phyloP scores from a whole-genome alignment of 2,113 vertebrate species.

The Cynoglossus semilaevis region DNA sequence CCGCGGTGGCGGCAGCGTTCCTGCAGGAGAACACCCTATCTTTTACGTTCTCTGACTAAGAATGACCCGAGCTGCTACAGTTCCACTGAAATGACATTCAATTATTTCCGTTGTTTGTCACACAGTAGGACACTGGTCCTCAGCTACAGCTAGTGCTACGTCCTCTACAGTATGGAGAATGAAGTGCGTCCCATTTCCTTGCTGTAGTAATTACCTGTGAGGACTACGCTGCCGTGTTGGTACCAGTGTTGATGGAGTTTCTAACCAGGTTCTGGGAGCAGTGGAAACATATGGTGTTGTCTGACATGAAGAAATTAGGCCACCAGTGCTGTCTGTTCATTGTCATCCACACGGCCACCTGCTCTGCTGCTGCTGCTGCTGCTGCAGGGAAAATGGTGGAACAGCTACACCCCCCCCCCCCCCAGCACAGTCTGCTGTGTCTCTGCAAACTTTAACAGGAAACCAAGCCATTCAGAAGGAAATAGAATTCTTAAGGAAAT shows the following conservation, averaged over 20 bases:
- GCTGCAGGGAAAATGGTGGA: conserved; percentile 45
- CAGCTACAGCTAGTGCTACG: too few species aligned
- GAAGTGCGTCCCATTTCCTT: conserved; percentile 42
- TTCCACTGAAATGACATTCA: too few species aligned
- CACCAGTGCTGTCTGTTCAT: conserved; percentile 79
- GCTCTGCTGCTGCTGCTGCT: conserved; percentile 66
- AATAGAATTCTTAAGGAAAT: conserved; percentile 35
- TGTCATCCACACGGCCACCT: conserved; percentile 77
- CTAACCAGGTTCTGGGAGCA: conserved; percentile 72
- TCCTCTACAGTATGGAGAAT: conserved; percentile 55
- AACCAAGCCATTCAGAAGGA: conserved; percentile 17
- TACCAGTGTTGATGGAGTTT: conserved; percentile 70
- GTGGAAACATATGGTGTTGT: conserved; percentile 80
- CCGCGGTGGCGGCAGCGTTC: too few species aligned
- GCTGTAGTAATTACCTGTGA: conserved; percentile 77
- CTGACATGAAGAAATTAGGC: conserved; percentile 81
- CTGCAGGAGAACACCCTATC: too few species aligned
- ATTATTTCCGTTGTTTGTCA: too few species aligned
- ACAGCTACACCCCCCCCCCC: conserved; percentile 10
- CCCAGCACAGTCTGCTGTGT: neutral
- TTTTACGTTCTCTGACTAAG: too few species aligned
- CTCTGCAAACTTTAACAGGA: conserved; percentile 17
- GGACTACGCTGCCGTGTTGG: conserved; percentile 68
- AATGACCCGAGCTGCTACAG: too few species aligned
- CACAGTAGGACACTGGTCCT: too few species aligned